A percentile compares a stretch with the other conserved stretches of the same genome.
Evolutionary conservation across 1,140 invertebrate species (phyloP).

Genomic region (Calliphora vicina): DNA sequence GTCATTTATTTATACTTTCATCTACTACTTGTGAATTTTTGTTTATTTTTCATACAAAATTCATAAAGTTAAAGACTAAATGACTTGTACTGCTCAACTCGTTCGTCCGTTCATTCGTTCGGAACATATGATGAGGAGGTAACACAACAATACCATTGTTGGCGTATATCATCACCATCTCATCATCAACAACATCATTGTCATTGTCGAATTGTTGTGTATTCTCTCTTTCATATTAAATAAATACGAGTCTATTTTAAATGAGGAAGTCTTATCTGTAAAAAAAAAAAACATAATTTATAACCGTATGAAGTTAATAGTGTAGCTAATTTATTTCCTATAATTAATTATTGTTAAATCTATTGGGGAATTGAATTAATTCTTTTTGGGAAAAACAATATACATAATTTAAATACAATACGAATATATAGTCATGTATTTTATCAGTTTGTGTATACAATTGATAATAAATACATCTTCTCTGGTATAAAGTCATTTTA

Average conservation of each 20-base stretch:
- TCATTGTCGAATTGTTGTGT: not conserved
- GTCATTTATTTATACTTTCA: constrained; percentile 21
- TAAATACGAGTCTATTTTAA: not conserved
- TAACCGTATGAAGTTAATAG: constrained; percentile 31
- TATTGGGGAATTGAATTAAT: constrained; percentile 26
- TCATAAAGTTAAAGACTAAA: not conserved
- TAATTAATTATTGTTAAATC: constrained; percentile 19
- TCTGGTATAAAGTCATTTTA: not conserved
- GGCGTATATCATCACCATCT: not conserved
- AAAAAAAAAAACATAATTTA: constrained; percentile 27
- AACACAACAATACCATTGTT: not conserved
- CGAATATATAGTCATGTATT: not conserved
- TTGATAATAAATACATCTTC: not conserved
- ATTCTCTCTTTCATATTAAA: no score
- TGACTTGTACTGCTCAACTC: not conserved
- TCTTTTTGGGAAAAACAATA: not conserved
- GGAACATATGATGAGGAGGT: not conserved
- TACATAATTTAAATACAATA: not conserved
- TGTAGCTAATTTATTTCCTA: constrained; percentile 29
- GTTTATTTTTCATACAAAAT: no score
- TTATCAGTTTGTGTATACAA: no score
- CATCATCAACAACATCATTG: not conserved
- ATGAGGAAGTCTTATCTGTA: not conserved
- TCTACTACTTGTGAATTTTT: not conserved
- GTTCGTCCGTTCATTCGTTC: no score